Evolutionary conservation across 2,888 invertebrate genomes (phyloP), one percentile per base, ranked within the genome.

Genomic region (Acholoe squamosa): DNA sequence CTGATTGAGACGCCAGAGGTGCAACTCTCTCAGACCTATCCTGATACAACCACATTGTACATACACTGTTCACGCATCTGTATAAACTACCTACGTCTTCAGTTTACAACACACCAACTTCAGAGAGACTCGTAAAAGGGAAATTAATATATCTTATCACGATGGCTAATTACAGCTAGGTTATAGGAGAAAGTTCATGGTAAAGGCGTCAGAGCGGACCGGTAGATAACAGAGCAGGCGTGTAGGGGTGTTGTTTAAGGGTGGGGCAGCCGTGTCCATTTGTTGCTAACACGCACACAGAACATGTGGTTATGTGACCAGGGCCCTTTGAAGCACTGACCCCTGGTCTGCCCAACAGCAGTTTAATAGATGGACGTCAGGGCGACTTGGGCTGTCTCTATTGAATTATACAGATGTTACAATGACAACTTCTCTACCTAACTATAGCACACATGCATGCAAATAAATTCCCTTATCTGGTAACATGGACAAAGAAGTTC

Each of bases 261-360:
- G 80, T 16, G 22, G 7, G 34, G 16, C n/a, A 16, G 12, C 43
- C 7, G 80, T 80, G 80, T 33, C 22, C 80, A 34, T n/a, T 33
- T 80, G 22, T 43, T 33, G n/a, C 80, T 33, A 33, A 34, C 80
- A 80, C 33, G 80, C 33, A n/a, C 43, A 80, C 34, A 12, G 34
- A 43, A 33, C 80, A 80, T 80, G 80, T 80, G 80, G 22, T 80
- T n/a, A 80, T 19, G 80, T 80, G 80, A 80, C 80, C 80, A 25
- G 5, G 5, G 0, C 7, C 34, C 80, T 80, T 80, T 80, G 80
- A 80, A 80, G 34, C 19, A 5, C 1, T 80, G 80, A 80, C 80
- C 80, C 43, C 80, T 1, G 80, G 80, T 14, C 10, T 25, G 76
- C 28, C 25, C 16, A 31, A 31, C 61, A 34, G 80, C 33, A 25